Evolutionary conservation across 2,888 invertebrate species (phyloP), one percentile per base, ranked within the genome.

Genomic region (Ditylenchus weischeri): DNA sequence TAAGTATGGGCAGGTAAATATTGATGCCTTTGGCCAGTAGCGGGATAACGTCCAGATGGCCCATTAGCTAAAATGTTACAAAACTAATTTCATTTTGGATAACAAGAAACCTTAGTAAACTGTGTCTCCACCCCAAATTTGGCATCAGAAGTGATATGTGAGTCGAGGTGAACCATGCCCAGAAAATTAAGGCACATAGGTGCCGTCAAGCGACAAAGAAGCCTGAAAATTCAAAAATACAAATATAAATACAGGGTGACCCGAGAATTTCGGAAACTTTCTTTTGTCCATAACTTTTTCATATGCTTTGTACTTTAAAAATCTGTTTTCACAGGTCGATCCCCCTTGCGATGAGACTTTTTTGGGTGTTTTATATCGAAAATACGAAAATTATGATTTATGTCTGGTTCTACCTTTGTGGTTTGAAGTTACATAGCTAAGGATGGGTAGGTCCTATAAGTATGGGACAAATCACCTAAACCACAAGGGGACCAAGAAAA

Each of bases 121-220:
- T 91, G 90, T 0, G 96, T 96, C 86, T 88, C 95, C 10, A 79
- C 77, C 15, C 79, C 79, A 36, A 73, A 74, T 59, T 75, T 72
- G 57, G 77, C 69, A n/a, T 73, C 73, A 43, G 75, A 70, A 19
- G 81, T 76, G 54, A 83, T 75, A 59, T 83, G 83, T 49, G 93
- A 94, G 85, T 99, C 98, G 90, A 98, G 91, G 82, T 98, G 98
- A 78, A 96, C 92, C 36, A 99, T 87, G 47, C 96, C 92, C 62
- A 99, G 88, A 84, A 96, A 98, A 86, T 99, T 99, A 59, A 99
- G 88, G 85, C 96, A 98, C 88, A 99, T 90, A 3, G 98, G 96
- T 0, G 98, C 94, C 0, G 96, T 98, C 64, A 99, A 87, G 1
- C 98, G 89, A 83, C 95, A 96, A 50, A 82, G 74, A 23, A 82